Conservation (phyloP, 2,888 invertebrate species). For the Synanthedon myopaeformis region DNA sequence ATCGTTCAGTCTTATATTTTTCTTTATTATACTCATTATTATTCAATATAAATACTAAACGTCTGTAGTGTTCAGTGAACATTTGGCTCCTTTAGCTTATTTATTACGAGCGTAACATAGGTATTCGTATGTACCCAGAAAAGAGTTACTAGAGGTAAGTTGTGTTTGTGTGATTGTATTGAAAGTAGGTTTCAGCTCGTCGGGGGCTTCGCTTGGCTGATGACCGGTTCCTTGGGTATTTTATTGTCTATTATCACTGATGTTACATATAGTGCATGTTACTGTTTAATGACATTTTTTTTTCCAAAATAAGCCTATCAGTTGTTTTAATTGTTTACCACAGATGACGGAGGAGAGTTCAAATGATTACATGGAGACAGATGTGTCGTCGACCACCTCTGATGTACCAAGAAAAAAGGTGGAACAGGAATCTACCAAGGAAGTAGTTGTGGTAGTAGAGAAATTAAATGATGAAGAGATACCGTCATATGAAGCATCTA, state of each 20-base stretch:
- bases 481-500: not conserved
- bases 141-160: slow-evolving; percentile 35
- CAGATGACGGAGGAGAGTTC: slow-evolving; percentile 58
- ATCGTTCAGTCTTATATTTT: slow-evolving; percentile 38
- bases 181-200: slow-evolving; percentile 45
- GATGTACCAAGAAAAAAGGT: slow-evolving; percentile 40
- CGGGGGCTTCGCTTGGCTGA: slow-evolving; percentile 43
- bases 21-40: not conserved
- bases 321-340: slow-evolving; percentile 25
- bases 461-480: slow-evolving; percentile 28
- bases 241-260: slow-evolving; percentile 17
- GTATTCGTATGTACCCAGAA: slow-evolving; percentile 12
- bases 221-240: slow-evolving; percentile 47
- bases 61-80: not conserved
- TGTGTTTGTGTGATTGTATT: slow-evolving; percentile 49
- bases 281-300: not conserved
- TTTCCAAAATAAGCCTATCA: slow-evolving; percentile 17
- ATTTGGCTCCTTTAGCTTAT: not conserved
- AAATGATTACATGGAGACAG: slow-evolving; percentile 52
- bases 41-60: not conserved
- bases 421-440: slow-evolving; percentile 32
- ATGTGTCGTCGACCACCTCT: slow-evolving; percentile 50
- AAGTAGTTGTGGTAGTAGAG: slow-evolving; percentile 48
- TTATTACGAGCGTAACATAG: not conserved
- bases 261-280: not conserved